phyloP scores from a whole-genome alignment of 2,113 vertebrate genomes.

The Cromileptes altivelis region DNA sequence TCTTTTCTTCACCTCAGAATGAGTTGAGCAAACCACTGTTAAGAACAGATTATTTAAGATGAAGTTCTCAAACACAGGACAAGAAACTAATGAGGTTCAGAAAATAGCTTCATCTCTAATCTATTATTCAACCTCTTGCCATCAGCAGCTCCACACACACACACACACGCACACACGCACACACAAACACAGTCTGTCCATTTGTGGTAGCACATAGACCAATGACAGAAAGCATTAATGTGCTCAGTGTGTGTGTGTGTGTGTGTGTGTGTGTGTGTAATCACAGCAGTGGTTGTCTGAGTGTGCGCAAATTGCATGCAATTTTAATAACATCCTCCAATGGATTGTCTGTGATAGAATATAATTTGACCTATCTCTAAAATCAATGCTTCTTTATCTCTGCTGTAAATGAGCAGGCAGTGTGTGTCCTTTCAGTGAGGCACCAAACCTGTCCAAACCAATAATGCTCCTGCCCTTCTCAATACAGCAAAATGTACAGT shows the following conservation, averaged over 20 bases:
- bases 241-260: neutral
- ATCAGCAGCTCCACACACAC: constrained; percentile 6
- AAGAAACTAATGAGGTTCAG: constrained; percentile 13
- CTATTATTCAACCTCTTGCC: constrained; percentile 23
- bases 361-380: neutral
- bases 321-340: neutral
- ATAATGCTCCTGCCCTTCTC: neutral
- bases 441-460: neutral
- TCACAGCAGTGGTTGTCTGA: constrained; percentile 4
- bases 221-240: neutral
- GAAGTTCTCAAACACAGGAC: constrained; percentile 5
- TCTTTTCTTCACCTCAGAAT: neutral
- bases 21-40: neutral
- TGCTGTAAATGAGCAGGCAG: neutral
- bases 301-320: neutral
- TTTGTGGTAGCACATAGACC: neutral
- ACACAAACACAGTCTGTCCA: neutral
- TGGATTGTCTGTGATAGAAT: neutral
- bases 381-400: neutral
- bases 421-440: neutral
- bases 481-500: neutral
- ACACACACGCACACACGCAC: constrained; percentile 1
- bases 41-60: neutral
- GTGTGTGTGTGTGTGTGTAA: neutral
- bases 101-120: constrained; percentile 19